Evolutionary conservation across 2,797 vertebrate genomes (phyloP).

Genomic region (Rhabdophis nuchalis): DNA sequence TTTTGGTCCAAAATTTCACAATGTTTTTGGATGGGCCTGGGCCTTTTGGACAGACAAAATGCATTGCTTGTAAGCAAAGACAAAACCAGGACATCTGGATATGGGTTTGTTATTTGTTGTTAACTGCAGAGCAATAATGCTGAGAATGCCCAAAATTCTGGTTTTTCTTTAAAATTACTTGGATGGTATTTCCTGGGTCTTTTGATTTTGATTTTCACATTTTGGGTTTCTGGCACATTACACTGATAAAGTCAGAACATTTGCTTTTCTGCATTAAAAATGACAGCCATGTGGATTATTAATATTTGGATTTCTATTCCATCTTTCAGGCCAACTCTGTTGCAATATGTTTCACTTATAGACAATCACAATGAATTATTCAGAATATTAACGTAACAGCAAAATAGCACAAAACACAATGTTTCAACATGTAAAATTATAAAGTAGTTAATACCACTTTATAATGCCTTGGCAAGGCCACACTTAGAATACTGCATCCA

Average conservation of each 20-base stretch:
- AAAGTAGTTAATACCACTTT: too few species aligned
- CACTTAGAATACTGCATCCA: too few species aligned
- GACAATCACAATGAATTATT: neutral
- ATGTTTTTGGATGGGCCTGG: slow-evolving; percentile 17
- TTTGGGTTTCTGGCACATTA: neutral
- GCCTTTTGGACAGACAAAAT: slow-evolving; percentile 8
- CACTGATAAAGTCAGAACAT: neutral
- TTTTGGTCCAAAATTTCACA: slow-evolving; percentile 56
- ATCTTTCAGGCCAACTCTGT: neutral
- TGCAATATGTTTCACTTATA: neutral
- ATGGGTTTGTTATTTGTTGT: slow-evolving; percentile 19
- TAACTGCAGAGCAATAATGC: neutral
- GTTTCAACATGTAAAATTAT: neutral
- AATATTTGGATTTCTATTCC: neutral
- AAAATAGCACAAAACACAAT: neutral
- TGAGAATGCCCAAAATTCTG: neutral
- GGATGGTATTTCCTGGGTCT: neutral
- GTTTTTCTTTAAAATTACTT: neutral
- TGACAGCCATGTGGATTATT: neutral
- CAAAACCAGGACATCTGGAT: slow-evolving; percentile 3
- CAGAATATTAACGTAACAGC: neutral
- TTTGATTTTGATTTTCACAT: neutral
- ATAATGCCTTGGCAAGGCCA: too few species aligned
- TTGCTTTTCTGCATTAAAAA: neutral
- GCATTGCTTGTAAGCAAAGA: neutral